phyloP scores from a whole-genome alignment of 2,797 vertebrate genomes.

The Leontocebus nigricollis region DNA sequence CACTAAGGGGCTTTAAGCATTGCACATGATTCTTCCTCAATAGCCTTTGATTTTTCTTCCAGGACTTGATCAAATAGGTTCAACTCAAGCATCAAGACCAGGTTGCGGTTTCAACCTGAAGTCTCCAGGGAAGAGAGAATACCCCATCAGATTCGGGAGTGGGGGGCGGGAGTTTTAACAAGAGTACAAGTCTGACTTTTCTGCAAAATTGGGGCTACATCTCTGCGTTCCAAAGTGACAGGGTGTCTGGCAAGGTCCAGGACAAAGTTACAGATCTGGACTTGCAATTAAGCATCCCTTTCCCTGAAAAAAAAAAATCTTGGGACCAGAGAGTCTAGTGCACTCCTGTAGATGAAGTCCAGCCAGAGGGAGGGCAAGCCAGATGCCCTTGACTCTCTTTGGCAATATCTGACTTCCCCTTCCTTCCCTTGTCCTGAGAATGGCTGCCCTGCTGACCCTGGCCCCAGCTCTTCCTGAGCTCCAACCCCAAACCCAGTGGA shows the following conservation, averaged over 20 bases:
- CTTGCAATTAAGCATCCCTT: not conserved
- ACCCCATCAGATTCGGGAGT: not conserved
- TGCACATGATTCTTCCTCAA: slow-evolving; percentile 20
- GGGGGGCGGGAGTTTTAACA: not conserved
- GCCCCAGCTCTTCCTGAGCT: not conserved
- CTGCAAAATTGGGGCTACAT: not conserved
- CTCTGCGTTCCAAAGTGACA: not conserved
- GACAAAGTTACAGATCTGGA: not conserved
- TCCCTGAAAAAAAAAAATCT: not conserved
- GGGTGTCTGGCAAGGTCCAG: not conserved
- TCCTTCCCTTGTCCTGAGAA: not conserved
- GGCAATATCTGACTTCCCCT: not conserved
- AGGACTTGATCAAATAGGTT: slow-evolving; percentile 67
- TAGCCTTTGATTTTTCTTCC: slow-evolving; percentile 74
- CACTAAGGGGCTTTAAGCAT: not conserved
- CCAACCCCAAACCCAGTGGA: not conserved
- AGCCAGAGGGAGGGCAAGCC: not conserved
- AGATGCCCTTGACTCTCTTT: not conserved
- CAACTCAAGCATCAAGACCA: slow-evolving; percentile 68
- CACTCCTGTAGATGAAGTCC: not conserved
- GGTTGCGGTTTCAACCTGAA: not conserved
- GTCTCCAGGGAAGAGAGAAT: not conserved
- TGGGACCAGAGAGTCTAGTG: not conserved
- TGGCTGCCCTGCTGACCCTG: not conserved
- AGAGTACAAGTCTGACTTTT: not conserved